A percentile compares a stretch with the other conserved stretches of the same genome.
phyloP scores from a whole-genome alignment of 2,888 invertebrate genomes.

The Gymnosoma rotundatum region DNA sequence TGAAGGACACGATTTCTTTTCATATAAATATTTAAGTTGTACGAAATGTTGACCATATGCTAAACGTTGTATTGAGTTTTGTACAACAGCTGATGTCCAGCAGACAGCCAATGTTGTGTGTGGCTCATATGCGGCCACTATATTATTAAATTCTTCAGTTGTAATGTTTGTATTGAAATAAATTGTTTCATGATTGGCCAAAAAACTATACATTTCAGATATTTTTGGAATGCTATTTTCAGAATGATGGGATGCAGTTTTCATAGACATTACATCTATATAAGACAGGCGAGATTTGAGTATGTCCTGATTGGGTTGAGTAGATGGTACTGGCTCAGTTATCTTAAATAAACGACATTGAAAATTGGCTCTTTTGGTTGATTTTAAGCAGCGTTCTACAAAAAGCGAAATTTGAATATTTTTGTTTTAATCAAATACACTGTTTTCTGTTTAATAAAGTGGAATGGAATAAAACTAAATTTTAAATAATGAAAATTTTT shows the following conservation, averaged over 20 bases:
- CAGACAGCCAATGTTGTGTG: conserved; percentile 79
- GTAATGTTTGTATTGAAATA: conserved; percentile 78
- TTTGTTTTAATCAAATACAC: background rate
- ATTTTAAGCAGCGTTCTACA: conserved; percentile 78
- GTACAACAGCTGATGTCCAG: conserved; percentile 79
- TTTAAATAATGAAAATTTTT: background rate
- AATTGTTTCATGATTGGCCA: conserved; percentile 81
- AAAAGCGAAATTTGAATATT: background rate
- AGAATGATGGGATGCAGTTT: conserved; percentile 44
- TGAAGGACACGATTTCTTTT: conserved; percentile 78
- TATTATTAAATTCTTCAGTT: conserved; percentile 81
- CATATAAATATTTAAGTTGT: conserved; percentile 80
- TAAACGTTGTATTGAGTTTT: conserved; percentile 72
- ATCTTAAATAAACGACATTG: conserved; percentile 77
- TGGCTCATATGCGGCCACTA: conserved; percentile 77
- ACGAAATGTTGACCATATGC: conserved; percentile 79
- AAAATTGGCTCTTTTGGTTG: conserved; percentile 79
- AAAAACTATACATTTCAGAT: conserved; percentile 78
- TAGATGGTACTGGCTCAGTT: background rate
- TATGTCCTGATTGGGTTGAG: conserved; percentile 62
- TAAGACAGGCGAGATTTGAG: conserved; percentile 76
- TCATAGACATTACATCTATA: conserved; percentile 74
- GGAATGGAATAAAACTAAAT: background rate
- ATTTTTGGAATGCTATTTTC: conserved; percentile 74
- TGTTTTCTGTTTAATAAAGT: background rate